Evolutionary conservation across 2,888 invertebrate genomes (phyloP).

Genomic region (Gymnosoma rotundatum): DNA sequence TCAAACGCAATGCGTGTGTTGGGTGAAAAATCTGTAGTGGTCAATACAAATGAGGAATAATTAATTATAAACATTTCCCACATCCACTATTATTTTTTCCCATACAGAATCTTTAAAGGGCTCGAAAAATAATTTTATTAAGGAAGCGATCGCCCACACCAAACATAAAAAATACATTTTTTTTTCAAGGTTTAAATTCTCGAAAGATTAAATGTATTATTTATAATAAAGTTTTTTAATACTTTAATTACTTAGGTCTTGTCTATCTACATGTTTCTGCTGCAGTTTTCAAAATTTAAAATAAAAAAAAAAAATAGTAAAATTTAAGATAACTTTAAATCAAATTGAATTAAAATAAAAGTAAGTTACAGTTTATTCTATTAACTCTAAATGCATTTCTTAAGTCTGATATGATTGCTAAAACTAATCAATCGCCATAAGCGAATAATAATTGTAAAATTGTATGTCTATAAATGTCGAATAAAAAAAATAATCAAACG

Average conservation of each 20-base stretch:
- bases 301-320: too few relatives aligned
- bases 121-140: too few relatives aligned
- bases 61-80: conserved; percentile 29
- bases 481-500: conserved; percentile 36
- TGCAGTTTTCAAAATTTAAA: too few relatives aligned
- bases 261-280: too few relatives aligned
- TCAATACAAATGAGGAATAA: conserved; percentile 58
- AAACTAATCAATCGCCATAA: conserved; percentile 23
- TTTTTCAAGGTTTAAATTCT: too few relatives aligned
- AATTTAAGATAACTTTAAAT: too few relatives aligned
- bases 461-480: conserved; percentile 47
- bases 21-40: conserved; percentile 75
- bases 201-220: too few relatives aligned
- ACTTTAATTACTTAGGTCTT: too few relatives aligned
- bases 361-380: too few relatives aligned
- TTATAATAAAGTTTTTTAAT: too few relatives aligned
- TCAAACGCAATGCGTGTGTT: conserved; percentile 82
- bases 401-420: conserved; percentile 45
- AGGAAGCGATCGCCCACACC: too few relatives aligned
- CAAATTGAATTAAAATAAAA: too few relatives aligned
- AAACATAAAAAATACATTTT: neutral
- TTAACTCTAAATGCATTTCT: conserved; percentile 6
- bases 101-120: neutral
- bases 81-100: neutral
- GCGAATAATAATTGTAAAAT: conserved; percentile 46